phyloP scores from a whole-genome alignment of 2,888 invertebrate species.

The Oscheius myriophilus region DNA sequence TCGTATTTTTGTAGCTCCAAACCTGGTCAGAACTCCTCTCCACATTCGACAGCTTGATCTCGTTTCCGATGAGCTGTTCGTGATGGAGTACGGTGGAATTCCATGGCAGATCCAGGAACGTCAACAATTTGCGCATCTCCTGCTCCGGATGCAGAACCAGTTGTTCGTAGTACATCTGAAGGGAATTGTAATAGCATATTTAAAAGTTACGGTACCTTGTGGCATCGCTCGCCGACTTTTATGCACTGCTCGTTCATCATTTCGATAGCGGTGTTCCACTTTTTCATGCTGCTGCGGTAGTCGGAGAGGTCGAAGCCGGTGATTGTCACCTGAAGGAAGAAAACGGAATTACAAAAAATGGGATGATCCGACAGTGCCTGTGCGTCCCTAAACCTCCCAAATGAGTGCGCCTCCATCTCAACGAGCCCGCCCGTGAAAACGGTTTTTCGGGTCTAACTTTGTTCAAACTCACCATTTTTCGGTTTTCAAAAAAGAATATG shows the following conservation, averaged over 20 bases:
- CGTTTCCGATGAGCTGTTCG: conserved; percentile 92
- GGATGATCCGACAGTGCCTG: too few relatives aligned
- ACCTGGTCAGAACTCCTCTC: conserved; percentile 58
- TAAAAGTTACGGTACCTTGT: conserved; percentile 41
- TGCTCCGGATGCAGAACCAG: conserved; percentile 90
- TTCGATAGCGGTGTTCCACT: conserved; percentile 85
- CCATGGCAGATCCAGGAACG: conserved; percentile 92
- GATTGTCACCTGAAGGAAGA: conserved; percentile 77
- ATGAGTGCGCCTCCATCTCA: too few relatives aligned
- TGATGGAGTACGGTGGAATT: conserved; percentile 94
- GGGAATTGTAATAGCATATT: conserved; percentile 72
- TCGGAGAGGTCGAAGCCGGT: conserved; percentile 92
- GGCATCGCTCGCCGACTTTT: conserved; percentile 59
- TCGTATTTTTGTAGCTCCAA: neutral
- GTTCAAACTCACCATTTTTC: too few relatives aligned
- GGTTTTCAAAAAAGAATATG: too few relatives aligned
- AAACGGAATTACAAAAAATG: too few relatives aligned
- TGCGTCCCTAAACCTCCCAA: too few relatives aligned
- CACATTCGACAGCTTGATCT: conserved; percentile 67
- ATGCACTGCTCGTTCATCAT: conserved; percentile 91
- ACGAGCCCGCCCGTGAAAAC: too few relatives aligned
- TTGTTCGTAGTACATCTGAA: conserved; percentile 94
- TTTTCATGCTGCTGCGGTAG: conserved; percentile 89
- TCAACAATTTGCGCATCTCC: conserved; percentile 87
- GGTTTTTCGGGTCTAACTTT: too few relatives aligned